phyloP scores from a whole-genome alignment of 2,888 invertebrate genomes.

The Zele albiditarsus region DNA sequence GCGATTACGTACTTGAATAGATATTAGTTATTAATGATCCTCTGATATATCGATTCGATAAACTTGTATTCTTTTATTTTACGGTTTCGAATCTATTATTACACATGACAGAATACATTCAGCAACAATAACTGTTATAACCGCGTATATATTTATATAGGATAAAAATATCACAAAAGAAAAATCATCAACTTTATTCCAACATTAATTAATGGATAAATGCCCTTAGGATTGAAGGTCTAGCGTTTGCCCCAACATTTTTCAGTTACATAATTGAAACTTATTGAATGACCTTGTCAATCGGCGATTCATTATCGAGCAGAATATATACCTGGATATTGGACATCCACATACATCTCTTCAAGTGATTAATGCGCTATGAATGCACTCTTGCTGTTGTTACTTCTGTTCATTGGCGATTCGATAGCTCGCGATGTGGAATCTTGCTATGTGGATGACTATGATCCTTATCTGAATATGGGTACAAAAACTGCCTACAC shows the following conservation, averaged over 20 bases:
- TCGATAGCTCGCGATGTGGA: conserved; percentile 65
- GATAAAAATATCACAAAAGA: neutral
- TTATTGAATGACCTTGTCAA: neutral
- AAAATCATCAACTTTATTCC: neutral
- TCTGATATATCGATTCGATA: neutral
- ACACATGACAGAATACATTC: neutral
- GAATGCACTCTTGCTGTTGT: conserved; percentile 20
- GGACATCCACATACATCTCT: neutral
- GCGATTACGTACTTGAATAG: neutral
- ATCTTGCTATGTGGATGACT: conserved; percentile 77
- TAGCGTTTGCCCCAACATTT: neutral
- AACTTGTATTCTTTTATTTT: neutral
- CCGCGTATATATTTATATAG: neutral
- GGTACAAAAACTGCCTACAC: conserved; percentile 86
- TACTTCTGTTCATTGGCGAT: conserved; percentile 41
- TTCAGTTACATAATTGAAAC: neutral
- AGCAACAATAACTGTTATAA: neutral
- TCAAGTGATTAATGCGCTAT: neutral
- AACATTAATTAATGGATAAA: conserved; percentile 1
- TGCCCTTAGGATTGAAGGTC: neutral
- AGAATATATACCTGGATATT: neutral
- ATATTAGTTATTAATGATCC: conserved; percentile 72
- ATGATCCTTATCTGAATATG: conserved; percentile 80
- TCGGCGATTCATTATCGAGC: neutral
- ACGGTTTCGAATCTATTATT: neutral